Conservation (phyloP, 2,888 invertebrate genomes). For the Phalera bucephala region DNA sequence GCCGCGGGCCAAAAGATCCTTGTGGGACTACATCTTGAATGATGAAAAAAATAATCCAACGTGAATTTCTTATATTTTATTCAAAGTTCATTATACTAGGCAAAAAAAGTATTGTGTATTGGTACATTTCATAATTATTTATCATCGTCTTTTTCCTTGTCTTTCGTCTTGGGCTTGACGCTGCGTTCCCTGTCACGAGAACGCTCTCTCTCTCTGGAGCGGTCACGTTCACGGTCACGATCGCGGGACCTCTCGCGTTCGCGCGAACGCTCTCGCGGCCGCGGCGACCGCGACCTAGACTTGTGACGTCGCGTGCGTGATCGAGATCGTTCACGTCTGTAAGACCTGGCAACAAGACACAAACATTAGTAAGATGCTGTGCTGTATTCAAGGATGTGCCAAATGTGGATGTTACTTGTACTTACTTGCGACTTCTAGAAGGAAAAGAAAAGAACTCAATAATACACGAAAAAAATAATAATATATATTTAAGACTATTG, state of each 20-base stretch:
- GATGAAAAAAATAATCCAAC: no score
- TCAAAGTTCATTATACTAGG: no score
- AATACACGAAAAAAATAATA: slow-evolving; percentile 1
- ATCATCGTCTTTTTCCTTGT: slow-evolving; percentile 89
- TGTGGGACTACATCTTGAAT: no score
- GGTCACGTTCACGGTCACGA: slow-evolving; percentile 70
- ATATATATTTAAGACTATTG: background rate
- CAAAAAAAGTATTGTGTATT: no score
- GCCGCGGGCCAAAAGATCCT: no score
- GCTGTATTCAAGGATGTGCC: background rate
- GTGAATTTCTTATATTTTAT: no score
- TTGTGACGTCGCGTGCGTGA: slow-evolving; percentile 87
- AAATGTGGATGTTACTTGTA: background rate
- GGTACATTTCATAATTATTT: no score
- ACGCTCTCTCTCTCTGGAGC: slow-evolving; percentile 57
- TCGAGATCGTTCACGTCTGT: slow-evolving; percentile 86
- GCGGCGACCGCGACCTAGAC: slow-evolving; percentile 87
- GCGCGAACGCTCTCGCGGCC: slow-evolving; percentile 53
- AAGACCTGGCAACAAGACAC: slow-evolving; percentile 70
- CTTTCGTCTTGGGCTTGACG: slow-evolving; percentile 80
- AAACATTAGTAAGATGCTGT: background rate
- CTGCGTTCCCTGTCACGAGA: slow-evolving; percentile 71
- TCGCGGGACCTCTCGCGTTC: slow-evolving; percentile 62
- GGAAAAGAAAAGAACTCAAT: background rate
- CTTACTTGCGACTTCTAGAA: slow-evolving; percentile 8